Evolutionary conservation across 2,113 vertebrate genomes (phyloP), one percentile per base, ranked within the genome.

Genomic region (Coregonus clupeaformis): DNA sequence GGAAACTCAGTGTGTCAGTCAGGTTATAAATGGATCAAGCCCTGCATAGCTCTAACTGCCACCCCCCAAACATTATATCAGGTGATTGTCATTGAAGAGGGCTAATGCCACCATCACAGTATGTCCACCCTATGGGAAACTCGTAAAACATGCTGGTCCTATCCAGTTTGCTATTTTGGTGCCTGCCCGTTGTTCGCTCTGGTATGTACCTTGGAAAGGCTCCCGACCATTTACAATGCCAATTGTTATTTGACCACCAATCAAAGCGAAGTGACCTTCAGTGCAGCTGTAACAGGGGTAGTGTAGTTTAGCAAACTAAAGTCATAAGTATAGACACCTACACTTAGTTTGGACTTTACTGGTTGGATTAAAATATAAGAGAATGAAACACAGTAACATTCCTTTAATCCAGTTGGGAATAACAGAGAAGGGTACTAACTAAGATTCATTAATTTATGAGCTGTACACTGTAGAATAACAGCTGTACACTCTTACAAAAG

Each of bases 121-220:
- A 77, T 73, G 74, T 68, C 45, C 55, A 52, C 73, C 27, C n/a
- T 64, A 78, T 30, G 42, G 25, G 73, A 70, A 77, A 76, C 80
- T 77, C 68, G 79, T 75, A 27, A 87, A 84, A 24, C 85, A 87
- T 77, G 72, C 64, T 36, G 71, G 81, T 89, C 84, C 82, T 84
- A 88, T 84, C 45, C 74, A 47, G 74, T 73, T 78, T 82, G 84
- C 90, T 94, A 94, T 94, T 93, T 91, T 86, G 45, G 89, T 82
- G 65, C 65, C 29, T 57, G 79, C 78, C 77, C 83, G 88, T 86
- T 87, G 89, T 91, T 74, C 63, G n/a, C 60, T 60, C 68, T 82
- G 90, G 77, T 72, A 91, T 89, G 89, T 77, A 49, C 73, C 42
- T 74, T 89, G 89, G 87, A 90, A 74, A 73, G 45, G 5, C 69